phyloP scores from a whole-genome alignment of 2,888 invertebrate genomes.

The Rhamnusium bicolor region DNA sequence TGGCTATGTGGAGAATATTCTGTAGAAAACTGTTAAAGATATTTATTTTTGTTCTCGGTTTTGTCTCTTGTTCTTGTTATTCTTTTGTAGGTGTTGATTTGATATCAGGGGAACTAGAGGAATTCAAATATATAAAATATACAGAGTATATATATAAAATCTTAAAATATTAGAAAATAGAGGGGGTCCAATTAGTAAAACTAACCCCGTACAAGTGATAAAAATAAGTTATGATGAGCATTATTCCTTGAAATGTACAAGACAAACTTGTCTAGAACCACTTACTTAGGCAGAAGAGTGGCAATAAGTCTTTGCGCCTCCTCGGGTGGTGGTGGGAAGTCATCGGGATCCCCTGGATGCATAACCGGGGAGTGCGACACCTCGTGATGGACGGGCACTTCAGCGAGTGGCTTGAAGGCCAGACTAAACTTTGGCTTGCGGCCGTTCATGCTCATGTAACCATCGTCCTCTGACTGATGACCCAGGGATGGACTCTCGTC shows the following conservation, averaged over 20 bases:
- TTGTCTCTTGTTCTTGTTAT: no score
- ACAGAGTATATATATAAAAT: no score
- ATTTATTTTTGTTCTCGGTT: no score
- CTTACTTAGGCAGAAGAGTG: constrained; percentile 82
- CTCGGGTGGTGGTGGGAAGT: constrained; percentile 84
- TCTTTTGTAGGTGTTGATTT: no score
- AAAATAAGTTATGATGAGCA: no score
- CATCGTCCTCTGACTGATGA: constrained; percentile 92
- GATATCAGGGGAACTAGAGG: no score
- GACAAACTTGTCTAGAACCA: constrained; percentile 36
- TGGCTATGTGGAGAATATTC: no score
- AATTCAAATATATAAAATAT: no score
- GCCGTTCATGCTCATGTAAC: constrained; percentile 94
- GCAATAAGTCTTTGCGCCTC: constrained; percentile 85
- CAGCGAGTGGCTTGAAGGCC: constrained; percentile 78
- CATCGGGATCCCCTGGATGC: constrained; percentile 65
- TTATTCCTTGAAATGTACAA: not conserved
- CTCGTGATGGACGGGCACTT: constrained; percentile 72
- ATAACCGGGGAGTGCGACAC: constrained; percentile 53
- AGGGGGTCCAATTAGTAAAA: no score
- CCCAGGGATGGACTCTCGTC: constrained; percentile 86
- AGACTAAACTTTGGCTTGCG: constrained; percentile 74
- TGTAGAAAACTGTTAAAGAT: no score
- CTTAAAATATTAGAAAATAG: no score
- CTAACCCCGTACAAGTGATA: no score